Conservation (phyloP, 2,797 vertebrate species). For the Clarias fuscus region DNA sequence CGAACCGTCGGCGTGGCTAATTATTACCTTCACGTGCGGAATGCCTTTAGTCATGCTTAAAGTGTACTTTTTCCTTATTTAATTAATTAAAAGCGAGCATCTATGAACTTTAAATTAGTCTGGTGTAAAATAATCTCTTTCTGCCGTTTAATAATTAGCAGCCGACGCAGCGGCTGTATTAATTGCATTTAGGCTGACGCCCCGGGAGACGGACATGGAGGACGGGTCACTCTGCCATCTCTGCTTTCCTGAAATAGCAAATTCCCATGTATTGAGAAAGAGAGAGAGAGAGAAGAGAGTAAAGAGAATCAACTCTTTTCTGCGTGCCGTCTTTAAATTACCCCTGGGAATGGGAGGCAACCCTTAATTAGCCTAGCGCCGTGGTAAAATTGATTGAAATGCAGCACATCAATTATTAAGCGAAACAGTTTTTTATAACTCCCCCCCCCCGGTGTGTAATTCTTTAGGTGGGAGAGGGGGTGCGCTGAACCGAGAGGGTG, state of each 20-base stretch:
- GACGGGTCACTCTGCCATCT: conserved; percentile 80
- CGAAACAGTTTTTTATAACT: conserved; percentile 77
- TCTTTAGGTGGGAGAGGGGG: conserved; percentile 62
- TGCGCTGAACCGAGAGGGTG: conserved; percentile 60
- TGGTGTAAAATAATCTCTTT: conserved; percentile 88
- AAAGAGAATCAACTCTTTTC: conserved; percentile 80
- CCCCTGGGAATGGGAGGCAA: conserved; percentile 87
- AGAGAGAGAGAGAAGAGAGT: conserved; percentile 64
- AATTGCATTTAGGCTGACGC: conserved; percentile 85
- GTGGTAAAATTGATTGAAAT: conserved; percentile 87
- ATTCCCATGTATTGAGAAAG: conserved; percentile 87
- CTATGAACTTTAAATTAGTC: conserved; percentile 96
- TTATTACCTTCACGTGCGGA: conserved; percentile 73
- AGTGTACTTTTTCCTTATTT: conserved; percentile 78
- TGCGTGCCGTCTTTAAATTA: conserved; percentile 80
- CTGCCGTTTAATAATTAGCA: conserved; percentile 93
- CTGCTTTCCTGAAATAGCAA: conserved; percentile 90
- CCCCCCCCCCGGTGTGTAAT: conserved; percentile 69
- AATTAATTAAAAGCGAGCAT: conserved; percentile 80
- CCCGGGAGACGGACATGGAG: conserved; percentile 76
- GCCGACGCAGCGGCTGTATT: conserved; percentile 84
- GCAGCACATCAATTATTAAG: conserved; percentile 91
- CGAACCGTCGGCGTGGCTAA: conserved; percentile 55
- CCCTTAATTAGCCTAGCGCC: conserved; percentile 97
- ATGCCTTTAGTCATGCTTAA: conserved; percentile 72